Evolutionary conservation across 2,888 invertebrate species (phyloP).

Genomic region (Plagodis dolabraria): DNA sequence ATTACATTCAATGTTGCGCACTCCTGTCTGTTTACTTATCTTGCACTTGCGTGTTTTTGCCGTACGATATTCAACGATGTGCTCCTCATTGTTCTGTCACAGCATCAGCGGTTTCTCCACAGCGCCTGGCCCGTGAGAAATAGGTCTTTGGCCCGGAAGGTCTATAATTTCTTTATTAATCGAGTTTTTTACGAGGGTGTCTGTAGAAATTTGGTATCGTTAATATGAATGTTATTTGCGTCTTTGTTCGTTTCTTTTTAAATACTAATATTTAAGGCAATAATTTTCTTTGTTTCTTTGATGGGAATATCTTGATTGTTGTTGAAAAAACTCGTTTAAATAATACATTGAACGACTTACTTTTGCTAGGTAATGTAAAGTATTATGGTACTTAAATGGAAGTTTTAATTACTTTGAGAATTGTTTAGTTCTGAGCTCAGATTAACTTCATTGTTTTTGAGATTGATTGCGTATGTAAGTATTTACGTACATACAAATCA

Average conservation of each 20-base stretch:
- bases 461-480: too few species aligned
- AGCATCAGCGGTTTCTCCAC: constrained; percentile 37
- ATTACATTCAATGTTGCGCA: constrained; percentile 8
- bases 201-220: constrained; percentile 46
- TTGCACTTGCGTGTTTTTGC: constrained; percentile 45
- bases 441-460: constrained; percentile 6
- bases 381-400: constrained; percentile 1
- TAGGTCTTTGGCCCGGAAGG: constrained; percentile 63
- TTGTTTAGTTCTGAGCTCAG: constrained; percentile 4
- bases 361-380: too few species aligned
- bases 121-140: constrained; percentile 47
- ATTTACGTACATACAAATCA: too few species aligned
- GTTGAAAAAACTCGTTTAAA: too few species aligned
- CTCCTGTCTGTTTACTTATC: constrained; percentile 21
- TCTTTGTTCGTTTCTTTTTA: constrained; percentile 6
- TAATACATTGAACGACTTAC: too few species aligned
- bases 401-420: constrained; percentile 13
- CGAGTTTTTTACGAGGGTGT: constrained; percentile 45
- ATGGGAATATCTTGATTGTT: too few species aligned
- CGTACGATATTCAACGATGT: constrained; percentile 43
- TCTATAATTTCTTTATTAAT: constrained; percentile 32
- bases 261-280: background rate
- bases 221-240: constrained; percentile 12
- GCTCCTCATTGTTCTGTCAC: constrained; percentile 58
- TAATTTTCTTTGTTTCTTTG: too few species aligned